A percentile compares a stretch with the other conserved stretches of the same genome.
Conservation (phyloP, 2,113 vertebrate species). For the Vanacampus margaritifer region DNA sequence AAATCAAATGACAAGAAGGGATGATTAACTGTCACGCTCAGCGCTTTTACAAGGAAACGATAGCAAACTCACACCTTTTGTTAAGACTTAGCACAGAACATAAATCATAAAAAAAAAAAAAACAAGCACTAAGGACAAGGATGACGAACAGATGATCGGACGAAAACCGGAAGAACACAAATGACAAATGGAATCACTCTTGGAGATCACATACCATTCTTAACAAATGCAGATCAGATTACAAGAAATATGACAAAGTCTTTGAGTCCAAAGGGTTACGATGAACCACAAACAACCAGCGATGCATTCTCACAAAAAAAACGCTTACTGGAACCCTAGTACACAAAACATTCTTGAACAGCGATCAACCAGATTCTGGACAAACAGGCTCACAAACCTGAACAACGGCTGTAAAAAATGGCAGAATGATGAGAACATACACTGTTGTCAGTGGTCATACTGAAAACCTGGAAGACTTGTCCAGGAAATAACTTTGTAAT, state of each 20-base stretch:
- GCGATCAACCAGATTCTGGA: too few species aligned
- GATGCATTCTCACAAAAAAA: too few species aligned
- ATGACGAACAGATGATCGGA: background rate
- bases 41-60: background rate
- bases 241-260: background rate
- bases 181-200: background rate
- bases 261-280: background rate
- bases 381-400: too few species aligned
- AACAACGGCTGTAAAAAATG: too few species aligned
- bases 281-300: background rate
- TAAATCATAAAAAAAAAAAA: background rate
- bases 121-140: background rate
- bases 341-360: too few species aligned
- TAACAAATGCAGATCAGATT: background rate
- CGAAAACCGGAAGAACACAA: background rate
- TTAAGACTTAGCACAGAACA: background rate
- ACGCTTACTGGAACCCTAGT: too few species aligned
- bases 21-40: background rate
- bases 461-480: too few species aligned
- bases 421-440: too few species aligned
- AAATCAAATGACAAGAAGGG: constrained; percentile 1
- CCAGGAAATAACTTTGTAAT: background rate
- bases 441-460: too few species aligned
- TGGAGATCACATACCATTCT: background rate
- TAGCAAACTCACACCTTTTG: background rate